Evolutionary conservation across 2,113 vertebrate species (phyloP), one percentile per base, ranked within the genome.

Genomic region (Osmerus mordax): DNA sequence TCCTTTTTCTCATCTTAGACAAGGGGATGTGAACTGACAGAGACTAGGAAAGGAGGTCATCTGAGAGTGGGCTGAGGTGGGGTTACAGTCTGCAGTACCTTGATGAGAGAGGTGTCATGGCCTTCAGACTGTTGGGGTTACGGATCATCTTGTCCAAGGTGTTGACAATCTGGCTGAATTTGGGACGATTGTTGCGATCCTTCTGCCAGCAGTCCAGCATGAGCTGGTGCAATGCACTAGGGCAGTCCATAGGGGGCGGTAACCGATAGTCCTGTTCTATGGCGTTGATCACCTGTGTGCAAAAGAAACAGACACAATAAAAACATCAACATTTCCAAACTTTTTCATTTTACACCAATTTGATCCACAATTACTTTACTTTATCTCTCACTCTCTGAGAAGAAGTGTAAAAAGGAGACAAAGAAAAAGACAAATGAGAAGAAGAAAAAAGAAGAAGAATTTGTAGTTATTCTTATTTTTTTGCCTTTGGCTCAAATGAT

Each of bases 141-240:
- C 97, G 93, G 88, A 98, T 98, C 97, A 97, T 96, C 88, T 98
- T 98, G 84, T 98, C 97, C 73, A 98, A 85, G 4, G 94, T 98
- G 90, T 94, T 96, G 82, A 98, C 97, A 25, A 95, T 98, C 83
- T 97, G 96, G 73, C 93, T 92, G 67, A 98, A 97, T 71, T 98
- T 98, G 54, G 97, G 97, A 76, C 96, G 86, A 81, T 94, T 96
- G 90, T 97, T 98, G 53, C 97, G 88, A 63, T 98, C 97, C 83
- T 98, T 98, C 87, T 98, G 97, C 97, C 97, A 98, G 74, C 96
- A 97, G 90, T 98, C 96, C 23, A 98, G 90, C 97, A 98, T 98
- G 51, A 98, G 91, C 86, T 98, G 97, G 84, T 98, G 97, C 32
- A 98, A 87, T 16, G 95, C 94, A 0, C 90, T 95, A 0, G 97